A percentile compares a stretch with the other conserved stretches of the same genome.
phyloP scores from a whole-genome alignment of 2,797 vertebrate genomes.

The Threskiornis aethiopicus region DNA sequence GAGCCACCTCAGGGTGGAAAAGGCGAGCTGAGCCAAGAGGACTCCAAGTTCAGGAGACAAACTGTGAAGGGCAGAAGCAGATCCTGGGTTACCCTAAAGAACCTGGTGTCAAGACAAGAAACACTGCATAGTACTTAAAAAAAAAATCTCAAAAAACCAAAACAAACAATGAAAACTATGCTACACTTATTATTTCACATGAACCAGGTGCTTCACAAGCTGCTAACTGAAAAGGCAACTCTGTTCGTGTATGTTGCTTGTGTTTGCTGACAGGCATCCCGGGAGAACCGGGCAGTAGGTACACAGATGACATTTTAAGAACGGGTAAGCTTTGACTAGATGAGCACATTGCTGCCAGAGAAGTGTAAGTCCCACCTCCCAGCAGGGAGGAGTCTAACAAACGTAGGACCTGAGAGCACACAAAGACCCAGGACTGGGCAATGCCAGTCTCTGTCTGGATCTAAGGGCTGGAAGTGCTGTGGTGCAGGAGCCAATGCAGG shows the following conservation, averaged over 20 bases:
- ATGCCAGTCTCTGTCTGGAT: neutral
- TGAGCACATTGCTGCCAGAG: neutral
- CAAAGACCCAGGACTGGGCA: neutral
- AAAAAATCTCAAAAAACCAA: neutral
- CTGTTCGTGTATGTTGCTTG: neutral
- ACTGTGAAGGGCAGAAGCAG: neutral
- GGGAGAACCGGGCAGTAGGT: neutral
- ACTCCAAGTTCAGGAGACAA: neutral
- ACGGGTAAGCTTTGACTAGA: neutral
- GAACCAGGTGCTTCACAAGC: neutral
- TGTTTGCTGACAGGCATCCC: neutral
- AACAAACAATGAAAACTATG: neutral
- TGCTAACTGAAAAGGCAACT: neutral
- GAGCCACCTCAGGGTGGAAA: neutral
- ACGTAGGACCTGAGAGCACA: rapidly evolving
- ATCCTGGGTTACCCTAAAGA: neutral
- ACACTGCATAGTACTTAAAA: neutral
- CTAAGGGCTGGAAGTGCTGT: neutral
- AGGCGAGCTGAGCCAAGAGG: neutral
- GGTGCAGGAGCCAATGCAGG: neutral
- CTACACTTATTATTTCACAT: neutral
- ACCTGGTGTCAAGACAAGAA: neutral
- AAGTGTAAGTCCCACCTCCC: neutral
- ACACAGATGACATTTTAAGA: neutral
- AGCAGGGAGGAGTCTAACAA: neutral